Evolutionary conservation across 1,140 invertebrate species (phyloP), one percentile per base, ranked within the genome.

Genomic region (Papilio helenus): DNA sequence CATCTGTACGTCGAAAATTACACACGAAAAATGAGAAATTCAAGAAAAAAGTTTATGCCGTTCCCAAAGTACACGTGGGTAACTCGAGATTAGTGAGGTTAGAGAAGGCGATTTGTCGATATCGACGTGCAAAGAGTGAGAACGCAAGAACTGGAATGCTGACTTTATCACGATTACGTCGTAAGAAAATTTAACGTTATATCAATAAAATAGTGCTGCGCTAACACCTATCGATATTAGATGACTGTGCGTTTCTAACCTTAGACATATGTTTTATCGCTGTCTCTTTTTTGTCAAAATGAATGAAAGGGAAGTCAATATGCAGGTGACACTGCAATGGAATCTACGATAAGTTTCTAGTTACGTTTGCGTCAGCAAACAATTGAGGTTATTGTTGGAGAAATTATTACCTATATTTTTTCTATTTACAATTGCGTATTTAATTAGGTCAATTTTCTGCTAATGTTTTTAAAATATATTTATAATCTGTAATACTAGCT

Each of bases 61-160:
- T 76, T 29, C 39, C 71, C 80, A 87, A 86, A 85, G 82, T 76
- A 51, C 80, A 79, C 72, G 73, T 76, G 73, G 72, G 20, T 49
- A 74, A 77, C 79, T 71, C 23, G 77, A 16, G 81, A 82, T 82
- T 86, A 86, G 87, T 86, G 88, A 83, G 74, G 88, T 71, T 61
- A 76, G 74, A 39, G 49, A 49, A 26, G 39, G 39, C 49, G 79
- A 26, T 79, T 80, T 85, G 83, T 87, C 84, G 85, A 87, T 88
- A 84, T 42, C 51, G 49, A 87, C 87, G 87, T 87, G 83, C 83
- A 79, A 79, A 79, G 81, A 82, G 82, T 79, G 81, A 84, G 85
- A 84, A 73, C 79, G 85, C 83, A 81, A 82, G 79, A 74, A 79
- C 76, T 76, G 72, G 84, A 89, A 89, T 89, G 88, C 79, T 73